Base-by-base conservation (phyloP, 2,113 vertebrate species). In the Leptocoma aspasia region DNA sequence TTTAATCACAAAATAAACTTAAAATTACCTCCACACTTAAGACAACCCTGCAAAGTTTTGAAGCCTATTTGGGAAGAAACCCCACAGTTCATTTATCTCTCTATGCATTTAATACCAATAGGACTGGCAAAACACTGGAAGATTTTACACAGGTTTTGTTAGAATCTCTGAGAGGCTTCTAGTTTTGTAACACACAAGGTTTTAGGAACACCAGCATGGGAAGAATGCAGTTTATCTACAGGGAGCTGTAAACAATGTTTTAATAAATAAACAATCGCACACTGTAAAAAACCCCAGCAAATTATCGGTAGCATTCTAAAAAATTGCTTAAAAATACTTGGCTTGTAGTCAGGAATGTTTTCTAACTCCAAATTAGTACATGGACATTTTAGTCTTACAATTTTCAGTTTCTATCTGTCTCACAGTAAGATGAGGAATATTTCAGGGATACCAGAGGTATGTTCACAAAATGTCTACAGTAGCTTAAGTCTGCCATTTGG, bases 401-500 rank as follows among this genome's bases (percentile, higher is more conserved):
- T 82, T 95, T 90, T 95, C 47, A 68, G 33, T 82, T 87, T 95
- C 86, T 73, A 3, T 81, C 52, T 89, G 81, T 75, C 47, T 84
- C 31, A 54, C 27, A 54, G 19, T 63, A 42, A 35, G 33, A 82
- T 0, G 4, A 87, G 26, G 6, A 52, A 39, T 37, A 76, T 82
- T 82, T 37, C 71, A 35, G 30, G 18, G n/a, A 66, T 45, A 71
- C 14, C 33, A 84, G n/a, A 72, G 28, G 26, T 57, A 50, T 1
- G 21, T 66, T 91, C 60, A 54, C 54, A 63, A 86, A 86, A 84
- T 52, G 19, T 63, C 69, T 81, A 52, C 54, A 75, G 56, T 42
- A 59, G 42, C 60, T 68, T 64, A 0, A 42, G 61, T 30, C 54
- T 94, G 60, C 47, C 30, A 78, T 75, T 90, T 91, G 72, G 52